phyloP scores from a whole-genome alignment of 2,113 vertebrate species.

The Himantopus leucocephalus region DNA sequence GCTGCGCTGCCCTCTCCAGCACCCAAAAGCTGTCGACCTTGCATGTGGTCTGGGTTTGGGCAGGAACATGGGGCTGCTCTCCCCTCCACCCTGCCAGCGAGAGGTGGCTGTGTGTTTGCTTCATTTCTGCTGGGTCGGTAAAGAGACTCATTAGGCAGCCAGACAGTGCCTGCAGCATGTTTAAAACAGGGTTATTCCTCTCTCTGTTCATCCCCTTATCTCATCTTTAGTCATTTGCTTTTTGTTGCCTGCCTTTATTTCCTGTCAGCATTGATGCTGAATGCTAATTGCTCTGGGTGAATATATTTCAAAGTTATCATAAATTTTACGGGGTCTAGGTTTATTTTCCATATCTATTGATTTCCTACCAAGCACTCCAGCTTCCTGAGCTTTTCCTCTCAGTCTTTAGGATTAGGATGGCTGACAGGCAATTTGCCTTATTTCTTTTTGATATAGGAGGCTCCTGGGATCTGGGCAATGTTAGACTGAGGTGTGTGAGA shows the following conservation, averaged over 20 bases:
- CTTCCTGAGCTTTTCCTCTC: not conserved
- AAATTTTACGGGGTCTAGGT: not conserved
- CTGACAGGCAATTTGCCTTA: not conserved
- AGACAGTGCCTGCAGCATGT: not conserved
- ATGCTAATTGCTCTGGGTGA: not conserved
- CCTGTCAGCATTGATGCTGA: not conserved
- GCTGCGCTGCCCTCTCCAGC: not conserved
- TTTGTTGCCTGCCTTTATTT: not conserved
- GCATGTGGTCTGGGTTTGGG: not conserved
- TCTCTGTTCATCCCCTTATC: not conserved
- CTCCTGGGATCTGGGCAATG: not conserved
- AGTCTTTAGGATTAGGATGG: not conserved
- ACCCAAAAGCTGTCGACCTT: not conserved
- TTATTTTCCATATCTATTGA: not conserved
- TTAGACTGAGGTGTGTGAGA: not conserved
- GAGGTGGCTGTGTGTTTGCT: not conserved
- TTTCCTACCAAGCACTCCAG: not conserved
- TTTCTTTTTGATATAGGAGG: not conserved
- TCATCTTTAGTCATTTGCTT: not conserved
- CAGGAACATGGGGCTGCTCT: not conserved
- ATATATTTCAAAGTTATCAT: not conserved
- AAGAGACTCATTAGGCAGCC: not conserved
- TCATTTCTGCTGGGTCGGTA: not conserved
- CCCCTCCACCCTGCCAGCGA: accelerated
- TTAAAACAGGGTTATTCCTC: not conserved